Evolutionary conservation across 2,797 vertebrate species (phyloP).

Genomic region (Telmatherina bonti): DNA sequence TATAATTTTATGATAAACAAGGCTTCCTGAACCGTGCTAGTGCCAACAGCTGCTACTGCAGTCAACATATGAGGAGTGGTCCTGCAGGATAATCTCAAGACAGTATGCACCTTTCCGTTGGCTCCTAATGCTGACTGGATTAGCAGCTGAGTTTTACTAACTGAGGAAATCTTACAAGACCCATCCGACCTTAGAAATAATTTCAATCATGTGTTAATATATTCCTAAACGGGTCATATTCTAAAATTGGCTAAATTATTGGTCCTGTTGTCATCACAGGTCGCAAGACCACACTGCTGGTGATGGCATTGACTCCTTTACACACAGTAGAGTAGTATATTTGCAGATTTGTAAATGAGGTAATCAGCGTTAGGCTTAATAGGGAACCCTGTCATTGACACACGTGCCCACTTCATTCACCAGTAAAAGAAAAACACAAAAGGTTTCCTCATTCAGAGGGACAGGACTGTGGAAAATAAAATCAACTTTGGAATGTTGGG

Average conservation of each 20-base stretch:
- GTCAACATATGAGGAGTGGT: conserved; percentile 34
- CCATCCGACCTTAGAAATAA: conserved; percentile 41
- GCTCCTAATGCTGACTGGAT: conserved; percentile 47
- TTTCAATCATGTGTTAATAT: conserved; percentile 57
- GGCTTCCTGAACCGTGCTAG: conserved; percentile 55
- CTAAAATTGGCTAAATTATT: conserved; percentile 70
- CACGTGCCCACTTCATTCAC: conserved; percentile 74
- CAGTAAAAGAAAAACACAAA: conserved; percentile 63
- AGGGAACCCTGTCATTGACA: conserved; percentile 79
- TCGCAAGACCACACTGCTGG: conserved; percentile 82
- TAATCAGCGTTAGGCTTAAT: conserved; percentile 83
- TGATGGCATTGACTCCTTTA: conserved; percentile 84
- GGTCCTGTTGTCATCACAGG: conserved; percentile 83
- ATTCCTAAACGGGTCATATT: conserved; percentile 49
- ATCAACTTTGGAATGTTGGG: conserved; percentile 81
- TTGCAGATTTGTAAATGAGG: conserved; percentile 89
- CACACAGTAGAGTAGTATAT: conserved; percentile 84
- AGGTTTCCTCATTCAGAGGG: conserved; percentile 61
- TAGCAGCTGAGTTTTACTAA: conserved; percentile 57
- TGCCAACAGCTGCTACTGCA: conserved; percentile 61
- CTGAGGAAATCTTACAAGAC: conserved; percentile 47
- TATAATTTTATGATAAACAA: conserved; percentile 58
- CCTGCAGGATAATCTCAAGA: conserved; percentile 1
- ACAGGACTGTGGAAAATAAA: conserved; percentile 67
- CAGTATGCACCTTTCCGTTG: conserved; percentile 5